phyloP scores from a whole-genome alignment of 2,797 vertebrate species.

The Diplodus sargus region DNA sequence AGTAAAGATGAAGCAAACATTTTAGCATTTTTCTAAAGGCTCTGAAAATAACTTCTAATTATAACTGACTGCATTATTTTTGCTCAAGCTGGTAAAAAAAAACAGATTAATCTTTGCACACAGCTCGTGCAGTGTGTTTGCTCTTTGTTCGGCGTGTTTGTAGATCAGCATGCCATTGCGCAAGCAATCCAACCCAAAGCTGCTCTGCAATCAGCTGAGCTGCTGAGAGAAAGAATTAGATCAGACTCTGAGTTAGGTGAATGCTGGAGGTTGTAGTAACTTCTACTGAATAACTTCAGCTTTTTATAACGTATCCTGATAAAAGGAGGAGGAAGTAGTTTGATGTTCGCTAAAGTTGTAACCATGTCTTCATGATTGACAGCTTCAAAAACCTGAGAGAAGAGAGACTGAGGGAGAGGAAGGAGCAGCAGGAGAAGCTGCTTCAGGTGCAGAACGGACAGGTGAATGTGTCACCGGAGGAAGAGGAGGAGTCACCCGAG shows the following conservation, averaged over 20 bases:
- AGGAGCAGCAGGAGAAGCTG: conserved; percentile 62
- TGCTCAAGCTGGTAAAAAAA: conserved; percentile 44
- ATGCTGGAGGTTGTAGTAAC: conserved; percentile 5
- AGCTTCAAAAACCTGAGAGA: conserved; percentile 88
- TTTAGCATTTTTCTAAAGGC: background rate
- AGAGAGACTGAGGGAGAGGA: conserved; percentile 78
- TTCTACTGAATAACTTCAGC: background rate
- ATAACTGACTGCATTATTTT: conserved; percentile 33
- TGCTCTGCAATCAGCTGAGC: conserved; percentile 75
- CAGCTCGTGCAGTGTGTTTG: conserved; percentile 50
- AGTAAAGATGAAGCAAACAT: background rate
- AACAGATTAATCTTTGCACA: conserved; percentile 71
- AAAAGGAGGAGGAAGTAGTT: background rate
- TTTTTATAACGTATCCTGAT: conserved; percentile 2
- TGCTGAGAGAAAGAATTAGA: conserved; percentile 30
- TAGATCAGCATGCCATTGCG: conserved; percentile 54
- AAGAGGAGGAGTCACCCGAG: conserved; percentile 68
- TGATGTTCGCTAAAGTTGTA: conserved; percentile 14
- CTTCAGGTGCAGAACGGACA: conserved; percentile 83
- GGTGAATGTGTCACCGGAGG: conserved; percentile 66
- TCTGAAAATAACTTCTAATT: conserved; percentile 37
- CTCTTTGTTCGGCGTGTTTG: conserved; percentile 66
- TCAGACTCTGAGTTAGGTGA: conserved; percentile 24
- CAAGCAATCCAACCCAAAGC: conserved; percentile 72
- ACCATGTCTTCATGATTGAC: conserved; percentile 53